Base-by-base conservation (phyloP, 2,797 vertebrate genomes). In the Notoglanidium macrostoma region DNA sequence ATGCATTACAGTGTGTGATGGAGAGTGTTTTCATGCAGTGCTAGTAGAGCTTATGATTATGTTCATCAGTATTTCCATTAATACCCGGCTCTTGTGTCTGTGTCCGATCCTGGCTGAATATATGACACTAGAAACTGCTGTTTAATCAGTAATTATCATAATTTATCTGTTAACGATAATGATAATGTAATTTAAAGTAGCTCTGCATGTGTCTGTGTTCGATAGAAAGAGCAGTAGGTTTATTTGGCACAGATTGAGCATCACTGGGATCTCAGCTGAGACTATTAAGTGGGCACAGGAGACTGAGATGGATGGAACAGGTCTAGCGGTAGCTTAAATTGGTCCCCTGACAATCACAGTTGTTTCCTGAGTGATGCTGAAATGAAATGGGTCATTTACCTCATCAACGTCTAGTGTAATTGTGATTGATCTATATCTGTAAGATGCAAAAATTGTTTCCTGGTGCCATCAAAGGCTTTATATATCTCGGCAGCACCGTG, bases 201-300 rank as follows among this genome's bases (percentile, higher is more conserved):
- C 59, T 88, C 40, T 63, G 87, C 88, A 67, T 87, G 82, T 84
- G 84, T 92, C 87, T 87, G 80, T 86, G 87, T 91, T 90, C n/a
- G 40, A 65, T 72, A 91, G 49, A 59, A 78, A 90, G 21, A 77
- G 19, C 77, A 86, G 51, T 72, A 82, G 68, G 77, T 84, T 88
- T 89, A 90, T 84, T 90, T 89, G 85, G 83, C 83, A 86, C 77
- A 87, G 90, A 88, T 87, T 89, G 87, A 92, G 88, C 88, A 86
- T 86, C 88, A 87, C 59, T 88, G 83, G 84, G 88, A 88, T 84
- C 85, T 90, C 86, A 79, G 85, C 89, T 87, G 85, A 90, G 85
- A 85, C 84, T 87, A 88, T 79, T 92, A 92, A 92, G 88, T 92
- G 90, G 89, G 88, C 91, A 92, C 91, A 74, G 80, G 91, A 90